Evolutionary conservation across 2,797 vertebrate genomes (phyloP).

Genomic region (Xyrichtys novacula): DNA sequence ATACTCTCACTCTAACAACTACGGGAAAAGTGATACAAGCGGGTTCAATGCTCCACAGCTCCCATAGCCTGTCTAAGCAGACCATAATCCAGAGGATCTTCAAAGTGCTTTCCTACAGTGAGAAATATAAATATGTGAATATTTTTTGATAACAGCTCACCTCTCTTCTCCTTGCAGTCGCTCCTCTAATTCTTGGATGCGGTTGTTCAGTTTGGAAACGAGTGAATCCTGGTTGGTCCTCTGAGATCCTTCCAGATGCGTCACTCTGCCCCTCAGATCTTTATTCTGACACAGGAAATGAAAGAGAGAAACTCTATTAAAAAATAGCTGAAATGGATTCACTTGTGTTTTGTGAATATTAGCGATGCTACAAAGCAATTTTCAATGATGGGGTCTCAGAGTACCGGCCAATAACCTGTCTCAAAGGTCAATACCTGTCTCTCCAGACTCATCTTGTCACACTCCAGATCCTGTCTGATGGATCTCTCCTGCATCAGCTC

Average conservation of each 20-base stretch:
- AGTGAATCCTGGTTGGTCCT: slow-evolving; percentile 91
- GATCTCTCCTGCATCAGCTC: slow-evolving; percentile 94
- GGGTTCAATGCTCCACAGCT: slow-evolving; percentile 10
- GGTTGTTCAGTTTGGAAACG: slow-evolving; percentile 90
- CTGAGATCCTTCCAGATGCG: slow-evolving; percentile 93
- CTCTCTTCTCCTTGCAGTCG: slow-evolving; percentile 91
- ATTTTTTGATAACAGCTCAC: slow-evolving; percentile 70
- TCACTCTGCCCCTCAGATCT: slow-evolving; percentile 91
- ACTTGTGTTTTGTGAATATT: not conserved
- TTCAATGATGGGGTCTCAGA: not conserved
- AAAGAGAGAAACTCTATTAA: slow-evolving; percentile 10
- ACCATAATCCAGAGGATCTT: not conserved
- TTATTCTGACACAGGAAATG: slow-evolving; percentile 87
- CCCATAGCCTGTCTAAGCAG: slow-evolving; percentile 20
- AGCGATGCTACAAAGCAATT: not conserved
- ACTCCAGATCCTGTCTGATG: slow-evolving; percentile 93
- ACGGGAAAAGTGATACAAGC: slow-evolving; percentile 49
- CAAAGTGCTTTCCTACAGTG: not conserved
- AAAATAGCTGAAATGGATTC: not conserved
- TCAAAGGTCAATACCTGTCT: slow-evolving; percentile 89
- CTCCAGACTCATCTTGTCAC: slow-evolving; percentile 96
- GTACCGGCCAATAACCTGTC: slow-evolving; percentile 90
- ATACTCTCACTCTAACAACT: slow-evolving; percentile 44
- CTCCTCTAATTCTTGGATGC: slow-evolving; percentile 93
- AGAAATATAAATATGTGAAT: not conserved